These are phyloP conservation scores for Rana temporaria DNA, from an alignment of 2,113 vertebrate genomes.

Conservation along the genomic window DNA sequence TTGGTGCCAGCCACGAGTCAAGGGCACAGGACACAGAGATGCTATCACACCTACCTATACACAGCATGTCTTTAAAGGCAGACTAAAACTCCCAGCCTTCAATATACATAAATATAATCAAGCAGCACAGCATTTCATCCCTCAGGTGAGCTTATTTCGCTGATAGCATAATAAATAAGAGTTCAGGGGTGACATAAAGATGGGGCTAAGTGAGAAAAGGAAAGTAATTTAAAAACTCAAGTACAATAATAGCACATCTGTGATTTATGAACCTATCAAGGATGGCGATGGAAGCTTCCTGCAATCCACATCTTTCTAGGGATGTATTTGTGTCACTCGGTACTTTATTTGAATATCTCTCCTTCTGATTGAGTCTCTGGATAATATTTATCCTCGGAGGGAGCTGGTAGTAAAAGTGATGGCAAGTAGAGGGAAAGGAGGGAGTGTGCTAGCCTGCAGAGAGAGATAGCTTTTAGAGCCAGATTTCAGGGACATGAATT, in stretches of 20 bases:
- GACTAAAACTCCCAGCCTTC: constrained; percentile 56
- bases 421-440: no score
- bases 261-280: constrained; percentile 77
- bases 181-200: constrained; percentile 70
- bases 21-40: no score
- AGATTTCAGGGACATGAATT: no score
- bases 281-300: constrained; percentile 75
- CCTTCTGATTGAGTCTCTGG: constrained; percentile 65
- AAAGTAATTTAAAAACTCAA: constrained; percentile 77
- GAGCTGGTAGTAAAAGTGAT: constrained; percentile 64
- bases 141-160: constrained; percentile 66
- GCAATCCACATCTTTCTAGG: constrained; percentile 74
- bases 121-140: constrained; percentile 73
- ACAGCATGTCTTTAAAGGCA: neutral
- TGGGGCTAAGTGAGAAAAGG: constrained; percentile 66
- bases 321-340: constrained; percentile 75
- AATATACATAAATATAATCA: constrained; percentile 79
- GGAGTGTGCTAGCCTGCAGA: no score
- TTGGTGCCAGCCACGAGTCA: no score
- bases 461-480: no score
- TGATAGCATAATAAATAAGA: constrained; percentile 76
- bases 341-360: constrained; percentile 72
- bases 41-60: neutral
- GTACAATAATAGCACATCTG: constrained; percentile 68
- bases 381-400: constrained; percentile 65